phyloP scores from a whole-genome alignment of 2,113 vertebrate genomes.

The Panurus biarmicus region DNA sequence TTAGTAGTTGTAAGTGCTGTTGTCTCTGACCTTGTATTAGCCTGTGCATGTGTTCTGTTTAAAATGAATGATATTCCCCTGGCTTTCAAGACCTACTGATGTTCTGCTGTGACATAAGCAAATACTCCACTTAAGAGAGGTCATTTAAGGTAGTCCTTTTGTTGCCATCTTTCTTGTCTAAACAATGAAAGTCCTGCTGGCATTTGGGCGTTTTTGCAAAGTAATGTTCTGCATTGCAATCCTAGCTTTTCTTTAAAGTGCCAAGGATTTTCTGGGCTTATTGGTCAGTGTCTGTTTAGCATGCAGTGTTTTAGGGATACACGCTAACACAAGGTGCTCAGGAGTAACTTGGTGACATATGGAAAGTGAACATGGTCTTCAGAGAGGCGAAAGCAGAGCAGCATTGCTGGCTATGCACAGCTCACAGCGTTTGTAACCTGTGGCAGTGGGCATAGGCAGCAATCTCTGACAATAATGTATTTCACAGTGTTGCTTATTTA shows the following conservation, averaged over 20 bases:
- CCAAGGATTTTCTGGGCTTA: background rate
- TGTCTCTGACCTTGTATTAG: background rate
- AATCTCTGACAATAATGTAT: background rate
- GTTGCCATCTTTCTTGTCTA: background rate
- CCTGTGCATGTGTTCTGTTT: background rate
- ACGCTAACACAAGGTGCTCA: background rate
- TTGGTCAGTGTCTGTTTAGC: background rate
- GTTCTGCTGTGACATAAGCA: background rate
- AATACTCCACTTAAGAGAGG: background rate
- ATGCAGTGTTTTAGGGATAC: background rate
- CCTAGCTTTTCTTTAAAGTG: background rate
- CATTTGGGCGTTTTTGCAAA: background rate
- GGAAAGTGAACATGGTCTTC: background rate
- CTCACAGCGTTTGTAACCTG: background rate
- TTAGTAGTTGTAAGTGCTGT: background rate
- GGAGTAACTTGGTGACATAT: background rate
- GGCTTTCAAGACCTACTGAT: background rate
- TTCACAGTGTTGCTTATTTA: background rate
- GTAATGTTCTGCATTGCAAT: background rate
- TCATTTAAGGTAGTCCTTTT: background rate
- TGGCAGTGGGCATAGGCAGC: background rate
- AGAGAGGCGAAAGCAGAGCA: background rate
- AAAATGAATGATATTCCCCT: background rate
- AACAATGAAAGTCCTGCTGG: background rate
- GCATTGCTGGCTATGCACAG: background rate